Conservation (phyloP, 2,797 vertebrate species). For the Antrozous pallidus region DNA sequence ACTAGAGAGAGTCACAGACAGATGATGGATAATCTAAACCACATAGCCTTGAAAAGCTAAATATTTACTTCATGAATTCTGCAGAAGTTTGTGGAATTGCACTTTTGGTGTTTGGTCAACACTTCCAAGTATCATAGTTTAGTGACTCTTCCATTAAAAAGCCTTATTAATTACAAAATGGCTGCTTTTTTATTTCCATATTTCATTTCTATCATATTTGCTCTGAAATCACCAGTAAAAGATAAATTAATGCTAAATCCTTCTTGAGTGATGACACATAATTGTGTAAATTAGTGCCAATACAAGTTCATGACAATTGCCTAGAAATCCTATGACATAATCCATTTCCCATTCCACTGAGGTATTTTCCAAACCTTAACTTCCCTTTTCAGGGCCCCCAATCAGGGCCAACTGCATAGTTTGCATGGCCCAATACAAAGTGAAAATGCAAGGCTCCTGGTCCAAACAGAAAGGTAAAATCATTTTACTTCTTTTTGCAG, state of each 20-base stretch:
- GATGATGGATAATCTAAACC: background rate
- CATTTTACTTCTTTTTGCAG: background rate
- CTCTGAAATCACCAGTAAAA: slow-evolving; percentile 29
- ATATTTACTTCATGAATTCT: background rate
- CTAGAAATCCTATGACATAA: slow-evolving; percentile 11
- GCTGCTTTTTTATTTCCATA: background rate
- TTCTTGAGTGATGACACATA: background rate
- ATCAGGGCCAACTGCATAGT: background rate
- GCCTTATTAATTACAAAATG: slow-evolving; percentile 38
- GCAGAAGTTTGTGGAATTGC: background rate
- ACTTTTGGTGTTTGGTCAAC: background rate
- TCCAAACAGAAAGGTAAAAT: background rate
- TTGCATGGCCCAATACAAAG: background rate
- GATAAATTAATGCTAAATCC: slow-evolving; percentile 17
- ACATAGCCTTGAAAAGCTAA: background rate
- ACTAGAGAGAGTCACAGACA: background rate
- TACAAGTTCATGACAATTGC: slow-evolving; percentile 6
- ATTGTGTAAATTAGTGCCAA: background rate
- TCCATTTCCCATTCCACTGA: background rate
- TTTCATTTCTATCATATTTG: background rate
- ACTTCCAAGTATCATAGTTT: background rate
- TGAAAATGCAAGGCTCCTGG: background rate
- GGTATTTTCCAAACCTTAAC: slow-evolving; percentile 5
- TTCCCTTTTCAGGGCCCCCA: background rate
- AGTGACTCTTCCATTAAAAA: slow-evolving; percentile 11